phyloP scores from a whole-genome alignment of 1,140 invertebrate genomes.

The Bathynomus jamesi region DNA sequence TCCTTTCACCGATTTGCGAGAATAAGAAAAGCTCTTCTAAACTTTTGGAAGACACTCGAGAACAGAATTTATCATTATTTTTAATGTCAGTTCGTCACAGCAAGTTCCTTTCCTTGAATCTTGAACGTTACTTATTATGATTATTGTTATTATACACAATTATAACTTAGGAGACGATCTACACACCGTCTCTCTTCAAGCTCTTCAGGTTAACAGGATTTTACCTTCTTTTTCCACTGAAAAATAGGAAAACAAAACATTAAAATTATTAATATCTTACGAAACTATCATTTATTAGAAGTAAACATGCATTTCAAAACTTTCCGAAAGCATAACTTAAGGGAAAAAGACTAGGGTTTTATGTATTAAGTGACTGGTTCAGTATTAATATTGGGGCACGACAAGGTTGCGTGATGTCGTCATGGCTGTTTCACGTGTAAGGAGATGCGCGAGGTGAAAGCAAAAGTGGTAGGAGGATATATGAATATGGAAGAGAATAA shows the following conservation, averaged over 20 bases:
- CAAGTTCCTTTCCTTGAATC: background rate
- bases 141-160: background rate
- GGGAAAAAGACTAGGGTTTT: too few relatives aligned
- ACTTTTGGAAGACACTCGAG: background rate
- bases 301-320: too few relatives aligned
- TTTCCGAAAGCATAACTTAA: too few relatives aligned
- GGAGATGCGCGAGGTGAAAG: too few relatives aligned
- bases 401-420: too few relatives aligned
- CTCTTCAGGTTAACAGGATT: background rate
- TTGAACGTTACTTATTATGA: background rate
- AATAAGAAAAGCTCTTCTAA: background rate
- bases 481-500: too few relatives aligned
- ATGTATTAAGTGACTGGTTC: too few relatives aligned
- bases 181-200: background rate
- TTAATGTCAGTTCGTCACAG: background rate
- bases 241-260: background rate
- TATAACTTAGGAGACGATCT: background rate
- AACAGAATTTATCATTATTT: background rate
- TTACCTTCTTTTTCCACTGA: background rate
- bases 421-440: too few relatives aligned
- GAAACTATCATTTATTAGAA: too few relatives aligned
- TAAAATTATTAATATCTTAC: too few relatives aligned
- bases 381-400: too few relatives aligned
- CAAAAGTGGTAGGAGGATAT: too few relatives aligned
- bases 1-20: background rate